Conservation (phyloP, 1,140 invertebrate genomes). For the Caenorhabditis latens region DNA sequence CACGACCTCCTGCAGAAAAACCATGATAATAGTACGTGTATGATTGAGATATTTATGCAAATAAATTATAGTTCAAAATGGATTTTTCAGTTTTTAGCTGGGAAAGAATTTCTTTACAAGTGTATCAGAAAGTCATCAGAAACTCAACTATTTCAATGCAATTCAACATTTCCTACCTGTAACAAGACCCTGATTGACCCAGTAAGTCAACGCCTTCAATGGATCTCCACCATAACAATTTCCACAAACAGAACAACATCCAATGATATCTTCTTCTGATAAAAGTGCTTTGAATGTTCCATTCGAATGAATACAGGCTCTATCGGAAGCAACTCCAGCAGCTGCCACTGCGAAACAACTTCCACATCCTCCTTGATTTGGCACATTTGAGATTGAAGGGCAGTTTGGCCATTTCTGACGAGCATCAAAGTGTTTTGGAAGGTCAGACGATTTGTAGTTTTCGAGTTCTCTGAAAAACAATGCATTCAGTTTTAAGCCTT, state of each 20-base stretch:
- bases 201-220: constrained; percentile 64
- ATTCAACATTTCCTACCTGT: constrained; percentile 59
- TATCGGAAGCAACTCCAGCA: constrained; percentile 75
- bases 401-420: constrained; percentile 87
- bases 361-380: constrained; percentile 81
- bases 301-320: constrained; percentile 75
- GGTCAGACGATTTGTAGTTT: constrained; percentile 37
- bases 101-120: too few species aligned
- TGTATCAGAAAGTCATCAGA: too few species aligned
- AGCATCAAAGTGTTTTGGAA: constrained; percentile 85
- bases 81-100: too few species aligned
- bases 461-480: constrained; percentile 60
- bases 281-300: constrained; percentile 71
- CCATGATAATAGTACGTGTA: too few species aligned
- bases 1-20: constrained; percentile 69
- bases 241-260: constrained; percentile 75
- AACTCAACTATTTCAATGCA: too few species aligned
- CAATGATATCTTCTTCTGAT: constrained; percentile 73
- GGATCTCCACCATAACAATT: constrained; percentile 77
- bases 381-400: constrained; percentile 82
- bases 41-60: background rate
- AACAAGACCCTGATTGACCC: constrained; percentile 72
- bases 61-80: too few species aligned
- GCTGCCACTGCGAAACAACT: constrained; percentile 79
- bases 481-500: too few species aligned